Percentiles rank a stretch among this genome's conserved stretches.
phyloP scores from a whole-genome alignment of 1,140 invertebrate species.

The Tribolium castaneum region DNA sequence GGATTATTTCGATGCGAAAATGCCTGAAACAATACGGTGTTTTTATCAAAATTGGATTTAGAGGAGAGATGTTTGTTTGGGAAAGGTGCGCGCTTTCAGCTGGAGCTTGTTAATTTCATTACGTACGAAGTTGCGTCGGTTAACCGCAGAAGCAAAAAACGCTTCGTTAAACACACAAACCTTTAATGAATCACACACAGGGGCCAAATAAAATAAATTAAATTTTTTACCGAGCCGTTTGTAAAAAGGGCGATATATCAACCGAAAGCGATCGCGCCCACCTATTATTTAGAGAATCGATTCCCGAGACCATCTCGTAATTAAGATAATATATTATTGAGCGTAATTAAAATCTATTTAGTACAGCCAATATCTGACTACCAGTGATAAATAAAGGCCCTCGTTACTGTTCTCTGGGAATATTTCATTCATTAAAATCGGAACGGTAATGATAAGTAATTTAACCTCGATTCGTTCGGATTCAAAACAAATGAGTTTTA shows the following conservation, averaged over 20 bases:
- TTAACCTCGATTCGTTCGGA: neutral
- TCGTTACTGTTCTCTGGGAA: constrained; percentile 40
- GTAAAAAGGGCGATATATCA: constrained; percentile 47
- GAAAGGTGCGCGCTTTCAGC: constrained; percentile 26
- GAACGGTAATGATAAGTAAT: neutral
- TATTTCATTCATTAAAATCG: constrained; percentile 23
- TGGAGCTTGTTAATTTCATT: constrained; percentile 47
- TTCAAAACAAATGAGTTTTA: neutral
- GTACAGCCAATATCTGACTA: constrained; percentile 51
- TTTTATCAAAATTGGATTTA: constrained; percentile 23
- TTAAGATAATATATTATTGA: constrained; percentile 59
- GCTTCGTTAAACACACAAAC: constrained; percentile 46
- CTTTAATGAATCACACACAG: constrained; percentile 54
- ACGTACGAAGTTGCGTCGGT: constrained; percentile 39
- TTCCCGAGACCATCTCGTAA: constrained; percentile 46
- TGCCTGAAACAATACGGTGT: neutral
- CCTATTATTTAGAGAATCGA: constrained; percentile 44
- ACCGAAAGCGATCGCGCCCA: constrained; percentile 47
- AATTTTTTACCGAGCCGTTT: constrained; percentile 48
- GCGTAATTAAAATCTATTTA: constrained; percentile 59
- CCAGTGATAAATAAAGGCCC: constrained; percentile 50
- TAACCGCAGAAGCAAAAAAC: constrained; percentile 45
- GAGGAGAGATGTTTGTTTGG: neutral
- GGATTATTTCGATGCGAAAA: neutral
- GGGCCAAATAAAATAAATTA: constrained; percentile 57